phyloP scores from a whole-genome alignment of 1,140 invertebrate genomes.

The Seison nebaliae region DNA sequence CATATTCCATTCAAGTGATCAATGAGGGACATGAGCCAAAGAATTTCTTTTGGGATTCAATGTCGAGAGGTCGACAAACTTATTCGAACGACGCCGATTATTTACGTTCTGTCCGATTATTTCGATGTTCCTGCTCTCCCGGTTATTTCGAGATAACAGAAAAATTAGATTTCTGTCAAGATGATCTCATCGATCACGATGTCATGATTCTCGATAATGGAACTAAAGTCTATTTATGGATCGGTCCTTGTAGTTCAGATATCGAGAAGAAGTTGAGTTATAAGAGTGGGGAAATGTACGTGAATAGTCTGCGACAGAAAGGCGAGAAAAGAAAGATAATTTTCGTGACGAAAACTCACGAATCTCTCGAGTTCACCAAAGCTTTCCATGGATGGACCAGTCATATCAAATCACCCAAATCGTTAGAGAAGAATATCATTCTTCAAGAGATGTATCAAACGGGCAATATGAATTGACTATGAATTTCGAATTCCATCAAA shows the following conservation, averaged over 20 bases:
- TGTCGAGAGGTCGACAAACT: slow-evolving; percentile 63
- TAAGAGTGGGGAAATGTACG: slow-evolving; percentile 92
- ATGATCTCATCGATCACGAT: slow-evolving; percentile 93
- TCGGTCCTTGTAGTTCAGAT: slow-evolving; percentile 76
- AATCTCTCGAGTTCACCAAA: slow-evolving; percentile 40
- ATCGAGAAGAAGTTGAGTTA: slow-evolving; percentile 94
- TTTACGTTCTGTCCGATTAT: slow-evolving; percentile 72
- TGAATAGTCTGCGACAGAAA: slow-evolving; percentile 79
- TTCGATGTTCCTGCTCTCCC: slow-evolving; percentile 94
- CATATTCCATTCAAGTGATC: slow-evolving; percentile 37
- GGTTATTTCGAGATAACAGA: slow-evolving; percentile 96
- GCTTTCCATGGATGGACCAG: slow-evolving; percentile 88
- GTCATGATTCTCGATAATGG: slow-evolving; percentile 99
- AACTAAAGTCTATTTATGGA: slow-evolving; percentile 84
- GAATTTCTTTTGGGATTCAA: slow-evolving; percentile 91
- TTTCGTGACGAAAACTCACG: slow-evolving; percentile 6
- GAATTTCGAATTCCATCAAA: too few relatives aligned
- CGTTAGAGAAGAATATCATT: slow-evolving; percentile 11
- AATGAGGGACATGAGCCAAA: slow-evolving; percentile 91
- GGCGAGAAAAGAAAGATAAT: slow-evolving; percentile 51
- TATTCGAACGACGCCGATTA: slow-evolving; percentile 69
- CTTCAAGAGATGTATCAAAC: too few relatives aligned
- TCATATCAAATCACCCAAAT: slow-evolving; percentile 22
- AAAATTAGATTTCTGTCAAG: slow-evolving; percentile 99
- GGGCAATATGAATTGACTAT: too few relatives aligned